A percentile compares a stretch with the other conserved stretches of the same genome.
Conservation (phyloP, 2,113 vertebrate genomes). For the Acrocephalus arundinaceus region DNA sequence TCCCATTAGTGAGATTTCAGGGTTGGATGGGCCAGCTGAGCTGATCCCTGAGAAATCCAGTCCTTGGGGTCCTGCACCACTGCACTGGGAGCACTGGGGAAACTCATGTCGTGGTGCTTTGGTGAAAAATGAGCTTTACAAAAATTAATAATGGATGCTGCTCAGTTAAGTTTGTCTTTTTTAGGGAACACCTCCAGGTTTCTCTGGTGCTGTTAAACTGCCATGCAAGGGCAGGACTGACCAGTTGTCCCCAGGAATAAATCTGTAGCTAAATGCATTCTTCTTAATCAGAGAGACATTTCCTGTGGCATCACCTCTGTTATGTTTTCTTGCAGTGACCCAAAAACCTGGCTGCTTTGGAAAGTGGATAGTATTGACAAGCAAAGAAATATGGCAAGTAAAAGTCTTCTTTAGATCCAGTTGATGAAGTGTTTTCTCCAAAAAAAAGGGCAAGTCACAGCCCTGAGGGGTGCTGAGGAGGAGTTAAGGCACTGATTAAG, state of each 20-base stretch:
- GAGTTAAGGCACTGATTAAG: neutral
- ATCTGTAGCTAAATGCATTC: neutral
- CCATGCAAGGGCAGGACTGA: neutral
- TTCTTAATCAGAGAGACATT: neutral
- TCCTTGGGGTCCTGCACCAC: neutral
- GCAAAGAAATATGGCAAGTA: constrained; percentile 51
- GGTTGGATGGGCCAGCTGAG: neutral
- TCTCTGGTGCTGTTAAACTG: neutral
- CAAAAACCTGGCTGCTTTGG: constrained; percentile 54
- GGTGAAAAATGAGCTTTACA: neutral
- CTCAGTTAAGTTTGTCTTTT: neutral
- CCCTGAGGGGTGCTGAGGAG: neutral
- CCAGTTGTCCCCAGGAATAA: neutral
- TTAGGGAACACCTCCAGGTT: neutral
- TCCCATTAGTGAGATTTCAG: neutral
- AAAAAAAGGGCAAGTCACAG: neutral
- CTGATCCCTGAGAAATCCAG: neutral
- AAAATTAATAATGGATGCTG: neutral
- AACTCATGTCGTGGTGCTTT: accelerated
- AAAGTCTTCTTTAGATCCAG: constrained; percentile 25
- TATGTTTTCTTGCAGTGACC: constrained; percentile 52
- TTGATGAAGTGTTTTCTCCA: neutral
- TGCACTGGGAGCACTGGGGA: neutral
- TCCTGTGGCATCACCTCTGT: constrained; percentile 39
- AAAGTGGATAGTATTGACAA: constrained; percentile 51